Evolutionary conservation across 2,797 vertebrate species (phyloP), one percentile per base, ranked within the genome.

Genomic region (Falco columbarius): DNA sequence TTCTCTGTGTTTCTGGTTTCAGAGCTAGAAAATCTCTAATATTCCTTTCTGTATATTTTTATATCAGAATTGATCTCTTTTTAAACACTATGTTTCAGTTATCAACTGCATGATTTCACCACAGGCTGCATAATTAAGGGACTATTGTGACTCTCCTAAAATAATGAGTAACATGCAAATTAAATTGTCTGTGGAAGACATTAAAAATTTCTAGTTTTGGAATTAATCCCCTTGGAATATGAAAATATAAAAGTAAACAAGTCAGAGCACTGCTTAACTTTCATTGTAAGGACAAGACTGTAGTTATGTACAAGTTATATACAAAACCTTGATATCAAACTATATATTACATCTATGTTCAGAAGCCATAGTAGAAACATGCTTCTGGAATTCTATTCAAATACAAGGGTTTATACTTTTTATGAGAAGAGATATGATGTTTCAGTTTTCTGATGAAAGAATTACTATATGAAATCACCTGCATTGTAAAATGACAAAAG

Each of bases 101-200:
- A 72, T 76, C 42, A 52, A 36, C 46, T 58, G 15, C 29, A 54
- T 56, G 42, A 17, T 75, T 94, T 93, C 67, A 38, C 52, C 44
- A 56, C 51, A 90, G 47, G 81, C 47, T 79, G n/a, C 17, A 32
- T 59, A 92, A 93, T 91, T 91, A 87, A 59, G 74, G 86, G 63
- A 62, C 30, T 67, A 52, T 65, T 63, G 65, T 74, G 81, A 83
- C 30, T 91, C 59, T 81, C 49, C 51, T 83, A 86, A 96, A 96
- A 82, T 83, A 95, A 96, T 90, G 83, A 91, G 38, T 74, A 89
- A 95, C 0, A 3, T 51, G 24, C 17, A 95, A 94, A 90, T 93
- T 85, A 62, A 93, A 83, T 91, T 81, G 85, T n/a, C 66, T 81
- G 80, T 91, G 58, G 75, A 87, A 92, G 56, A 84, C 61, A 77